Conservation (phyloP, 1,140 invertebrate species). For the Drosophila orosa region DNA sequence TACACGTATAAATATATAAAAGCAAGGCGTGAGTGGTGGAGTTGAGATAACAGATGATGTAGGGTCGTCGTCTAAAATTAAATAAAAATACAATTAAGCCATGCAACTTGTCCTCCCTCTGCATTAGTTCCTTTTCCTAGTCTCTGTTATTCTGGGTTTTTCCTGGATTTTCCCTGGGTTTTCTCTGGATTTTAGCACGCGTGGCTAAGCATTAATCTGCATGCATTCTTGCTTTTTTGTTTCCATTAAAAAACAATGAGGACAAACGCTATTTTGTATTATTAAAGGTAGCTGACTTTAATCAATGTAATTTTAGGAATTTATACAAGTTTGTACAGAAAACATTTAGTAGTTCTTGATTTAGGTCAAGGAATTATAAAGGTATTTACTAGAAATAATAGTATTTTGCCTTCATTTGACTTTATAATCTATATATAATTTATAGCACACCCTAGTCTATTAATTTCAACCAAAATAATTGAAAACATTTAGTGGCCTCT, state of each 20-base stretch:
- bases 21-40: slow-evolving; percentile 20
- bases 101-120: slow-evolving; percentile 3
- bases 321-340: neutral
- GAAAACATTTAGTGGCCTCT: too few relatives aligned
- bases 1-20: neutral
- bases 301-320: neutral
- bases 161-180: neutral
- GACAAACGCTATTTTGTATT: neutral
- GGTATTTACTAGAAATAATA: too few relatives aligned
- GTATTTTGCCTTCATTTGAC: too few relatives aligned
- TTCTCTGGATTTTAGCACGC: slow-evolving; percentile 12
- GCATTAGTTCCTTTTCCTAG: neutral
- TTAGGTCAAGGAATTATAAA: neutral
- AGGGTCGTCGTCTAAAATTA: slow-evolving; percentile 44
- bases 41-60: slow-evolving; percentile 24
- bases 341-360: neutral
- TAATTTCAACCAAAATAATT: neutral
- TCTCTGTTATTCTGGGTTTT: neutral
- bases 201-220: slow-evolving; percentile 61
- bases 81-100: slow-evolving; percentile 75
- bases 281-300: neutral
- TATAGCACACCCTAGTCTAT: neutral
- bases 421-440: neutral
- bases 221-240: slow-evolving; percentile 6
- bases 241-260: slow-evolving; percentile 49